phyloP scores from a whole-genome alignment of 2,113 vertebrate genomes.

The Caranx melampygus region DNA sequence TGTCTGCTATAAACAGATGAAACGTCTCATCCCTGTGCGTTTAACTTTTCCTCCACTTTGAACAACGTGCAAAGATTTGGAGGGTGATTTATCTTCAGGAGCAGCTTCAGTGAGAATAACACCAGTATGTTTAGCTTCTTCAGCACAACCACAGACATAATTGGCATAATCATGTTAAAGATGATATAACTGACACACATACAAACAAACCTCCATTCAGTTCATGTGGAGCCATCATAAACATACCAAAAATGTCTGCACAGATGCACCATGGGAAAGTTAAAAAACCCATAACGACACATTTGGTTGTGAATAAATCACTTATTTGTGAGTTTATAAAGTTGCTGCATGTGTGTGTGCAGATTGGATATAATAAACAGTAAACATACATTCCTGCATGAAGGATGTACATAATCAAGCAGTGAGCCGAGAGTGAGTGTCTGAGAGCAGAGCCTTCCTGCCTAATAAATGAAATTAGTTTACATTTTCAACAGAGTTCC shows the following conservation, averaged over 20 bases:
- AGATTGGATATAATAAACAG: background rate
- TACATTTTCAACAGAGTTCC: conserved; percentile 13
- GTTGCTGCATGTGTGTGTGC: too few relatives aligned
- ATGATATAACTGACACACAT: too few relatives aligned
- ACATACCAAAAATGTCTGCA: background rate
- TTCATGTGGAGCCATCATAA: too few relatives aligned
- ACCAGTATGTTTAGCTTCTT: too few relatives aligned
- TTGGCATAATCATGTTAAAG: too few relatives aligned
- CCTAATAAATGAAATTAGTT: conserved; percentile 46
- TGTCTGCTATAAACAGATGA: background rate
- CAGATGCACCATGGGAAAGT: background rate
- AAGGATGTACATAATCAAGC: background rate
- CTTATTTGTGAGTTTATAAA: background rate
- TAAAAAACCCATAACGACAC: background rate
- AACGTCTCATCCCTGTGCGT: background rate
- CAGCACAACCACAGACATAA: too few relatives aligned
- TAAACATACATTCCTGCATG: background rate
- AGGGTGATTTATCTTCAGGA: background rate
- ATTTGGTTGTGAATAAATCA: background rate
- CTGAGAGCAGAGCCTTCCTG: conserved; percentile 15
- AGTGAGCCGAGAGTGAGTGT: background rate
- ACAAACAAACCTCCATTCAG: too few relatives aligned
- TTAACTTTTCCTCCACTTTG: too few relatives aligned
- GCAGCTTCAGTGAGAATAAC: background rate
- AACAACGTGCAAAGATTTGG: background rate